These are phyloP conservation scores for Pluvialis apricaria DNA, from an alignment of 2,113 vertebrate genomes.

Conservation along the genomic window DNA sequence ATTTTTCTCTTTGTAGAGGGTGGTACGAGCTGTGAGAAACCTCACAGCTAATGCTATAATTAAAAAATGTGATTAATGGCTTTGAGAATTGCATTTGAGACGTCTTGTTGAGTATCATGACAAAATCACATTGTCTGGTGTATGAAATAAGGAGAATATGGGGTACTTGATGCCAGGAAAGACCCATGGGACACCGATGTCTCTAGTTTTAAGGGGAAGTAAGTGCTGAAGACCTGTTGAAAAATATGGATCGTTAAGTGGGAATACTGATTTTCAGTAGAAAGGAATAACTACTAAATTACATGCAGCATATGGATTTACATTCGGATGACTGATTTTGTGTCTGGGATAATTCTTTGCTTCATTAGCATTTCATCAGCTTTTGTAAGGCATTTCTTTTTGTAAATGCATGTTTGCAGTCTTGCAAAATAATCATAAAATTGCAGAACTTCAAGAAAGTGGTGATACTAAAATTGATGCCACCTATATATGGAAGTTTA, in stretches of 20 bases:
- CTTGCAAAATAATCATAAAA: not conserved
- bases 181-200: not conserved
- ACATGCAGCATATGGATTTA: not conserved
- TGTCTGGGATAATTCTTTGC: slow-evolving; percentile 5
- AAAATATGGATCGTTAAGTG: not conserved
- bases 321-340: slow-evolving; percentile 21
- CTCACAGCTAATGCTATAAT: not conserved
- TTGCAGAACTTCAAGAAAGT: not conserved
- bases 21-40: not conserved
- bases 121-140: not conserved
- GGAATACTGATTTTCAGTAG: not conserved
- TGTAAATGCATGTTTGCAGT: not conserved
- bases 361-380: slow-evolving; percentile 1
- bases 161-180: not conserved
- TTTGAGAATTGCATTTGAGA: not conserved
- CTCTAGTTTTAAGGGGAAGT: not conserved
- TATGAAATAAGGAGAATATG: not conserved
- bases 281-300: not conserved
- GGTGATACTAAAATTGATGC: not conserved
- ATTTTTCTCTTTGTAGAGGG: not conserved
- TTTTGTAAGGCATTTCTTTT: not conserved
- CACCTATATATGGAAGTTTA: not conserved
- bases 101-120: not conserved
- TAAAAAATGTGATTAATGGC: not conserved
- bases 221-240: not conserved